Evolutionary conservation across 2,113 vertebrate genomes (phyloP).

Genomic region (Labrus mixtus): DNA sequence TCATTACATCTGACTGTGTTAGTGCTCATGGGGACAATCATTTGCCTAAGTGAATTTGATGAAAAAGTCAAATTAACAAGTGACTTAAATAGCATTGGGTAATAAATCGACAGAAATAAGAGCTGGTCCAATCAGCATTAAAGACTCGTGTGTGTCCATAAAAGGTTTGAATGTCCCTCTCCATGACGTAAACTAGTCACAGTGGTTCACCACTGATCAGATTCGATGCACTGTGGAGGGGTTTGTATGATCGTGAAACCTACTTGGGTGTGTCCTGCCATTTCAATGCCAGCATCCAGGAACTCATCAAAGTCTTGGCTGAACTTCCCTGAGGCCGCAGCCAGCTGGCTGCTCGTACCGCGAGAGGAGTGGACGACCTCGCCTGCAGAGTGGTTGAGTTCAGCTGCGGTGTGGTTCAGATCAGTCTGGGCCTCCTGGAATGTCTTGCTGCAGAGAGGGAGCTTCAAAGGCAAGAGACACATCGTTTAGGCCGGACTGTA

Average conservation of each 20-base stretch:
- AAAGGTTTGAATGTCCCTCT: slow-evolving; percentile 9
- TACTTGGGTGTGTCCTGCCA: slow-evolving; percentile 98
- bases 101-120: slow-evolving; percentile 38
- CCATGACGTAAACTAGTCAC: neutral
- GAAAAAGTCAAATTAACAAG: slow-evolving; percentile 66
- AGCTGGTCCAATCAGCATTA: neutral
- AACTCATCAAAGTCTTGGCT: slow-evolving; percentile 98
- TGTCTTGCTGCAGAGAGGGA: slow-evolving; percentile 93
- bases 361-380: slow-evolving; percentile 97
- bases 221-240: neutral
- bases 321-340: slow-evolving; percentile 96
- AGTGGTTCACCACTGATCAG: slow-evolving; percentile 6
- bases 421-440: slow-evolving; percentile 98
- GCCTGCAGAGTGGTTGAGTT: slow-evolving; percentile 97
- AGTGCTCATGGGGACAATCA: slow-evolving; percentile 56
- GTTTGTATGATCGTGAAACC: slow-evolving; percentile 43
- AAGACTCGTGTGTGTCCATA: neutral
- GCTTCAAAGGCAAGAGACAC: slow-evolving; percentile 76
- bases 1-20: slow-evolving; percentile 70
- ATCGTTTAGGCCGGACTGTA: slow-evolving; percentile 21
- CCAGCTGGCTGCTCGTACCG: slow-evolving; percentile 93
- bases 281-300: slow-evolving; percentile 97
- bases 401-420: slow-evolving; percentile 96
- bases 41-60: slow-evolving; percentile 64
- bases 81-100: slow-evolving; percentile 54